Base-by-base conservation (phyloP, 2,888 invertebrate genomes). In the Nemotelus nigrinus region DNA sequence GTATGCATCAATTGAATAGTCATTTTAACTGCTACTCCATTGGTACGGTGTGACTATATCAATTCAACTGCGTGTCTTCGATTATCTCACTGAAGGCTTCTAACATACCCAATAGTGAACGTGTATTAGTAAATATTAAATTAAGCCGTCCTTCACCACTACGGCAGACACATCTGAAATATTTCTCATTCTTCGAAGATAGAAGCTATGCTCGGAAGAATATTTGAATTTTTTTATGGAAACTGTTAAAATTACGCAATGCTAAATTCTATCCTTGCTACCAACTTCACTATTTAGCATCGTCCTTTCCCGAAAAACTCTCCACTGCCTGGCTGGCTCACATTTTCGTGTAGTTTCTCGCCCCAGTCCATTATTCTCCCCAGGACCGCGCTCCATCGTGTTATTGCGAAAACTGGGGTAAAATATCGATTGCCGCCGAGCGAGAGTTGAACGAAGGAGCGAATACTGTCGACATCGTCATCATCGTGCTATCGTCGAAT, bases 401-500 rank as follows among this genome's bases (percentile, higher is more conserved):
- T n/a, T 67, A 44, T 2, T 67, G 50, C 50, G 48, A 67, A 67
- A 67, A 48, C 43, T 10, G 67, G 67, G 50, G 65, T 53, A 10
- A 58, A 48, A 4, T 67, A 67, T 67, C 67, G 67, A 67, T 67
- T 67, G 67, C 67, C 50, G 8, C 67, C 63, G 63, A 63, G 63
- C 25, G 25, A 25, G 25, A 10, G 57, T 25, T 48, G 50, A 67
- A 47, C 47, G 67, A 25, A 25, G 25, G 25, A 67, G 67, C 67
- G 44, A 44, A 57, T 10, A 57, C 41, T 43, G 63, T 41, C 39
- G 25, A 25, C 43, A 4, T 10, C 41, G 39, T 77, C 77, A 82
- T 84, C 84, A 84, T 83, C 84, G 45, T 76, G 65, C 83, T 83
- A 82, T 84, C 84, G 84, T 83, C 84, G 83, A 85, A 84, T 84